phyloP scores from a whole-genome alignment of 2,113 vertebrate genomes.

The Pomatostomus ruficeps region DNA sequence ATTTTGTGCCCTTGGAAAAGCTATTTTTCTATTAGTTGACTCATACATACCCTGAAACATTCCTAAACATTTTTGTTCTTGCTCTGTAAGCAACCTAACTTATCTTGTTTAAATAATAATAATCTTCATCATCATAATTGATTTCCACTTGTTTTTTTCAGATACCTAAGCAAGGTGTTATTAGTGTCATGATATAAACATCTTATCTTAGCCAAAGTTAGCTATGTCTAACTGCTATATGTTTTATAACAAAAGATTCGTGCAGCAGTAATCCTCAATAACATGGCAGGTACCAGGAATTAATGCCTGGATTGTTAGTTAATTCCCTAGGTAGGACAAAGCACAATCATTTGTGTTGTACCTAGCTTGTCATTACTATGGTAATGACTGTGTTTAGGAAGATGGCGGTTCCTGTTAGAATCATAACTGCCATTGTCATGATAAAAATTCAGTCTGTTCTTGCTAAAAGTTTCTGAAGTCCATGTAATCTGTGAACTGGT shows the following conservation, averaged over 20 bases:
- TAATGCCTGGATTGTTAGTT: background rate
- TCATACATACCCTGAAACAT: background rate
- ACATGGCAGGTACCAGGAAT: background rate
- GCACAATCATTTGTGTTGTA: background rate
- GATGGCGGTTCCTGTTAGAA: background rate
- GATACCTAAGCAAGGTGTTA: background rate
- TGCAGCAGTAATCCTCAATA: constrained; percentile 20
- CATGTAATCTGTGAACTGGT: background rate
- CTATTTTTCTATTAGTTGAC: background rate
- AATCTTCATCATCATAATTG: too few relatives aligned
- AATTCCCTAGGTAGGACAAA: background rate
- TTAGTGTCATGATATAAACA: background rate
- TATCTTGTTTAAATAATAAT: too few relatives aligned
- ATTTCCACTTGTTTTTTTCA: background rate
- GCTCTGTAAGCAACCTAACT: background rate
- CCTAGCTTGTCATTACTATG: background rate
- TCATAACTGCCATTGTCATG: background rate
- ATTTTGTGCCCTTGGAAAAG: background rate
- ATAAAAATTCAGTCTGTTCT: background rate
- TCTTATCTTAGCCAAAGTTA: background rate
- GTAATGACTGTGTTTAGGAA: background rate
- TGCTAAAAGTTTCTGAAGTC: background rate
- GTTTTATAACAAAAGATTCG: constrained; percentile 6
- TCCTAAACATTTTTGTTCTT: background rate
- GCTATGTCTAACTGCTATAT: background rate